Percentiles rank a stretch among this genome's conserved stretches.
phyloP scores from a whole-genome alignment of 2,888 invertebrate genomes.

The Saturnia pavonia region DNA sequence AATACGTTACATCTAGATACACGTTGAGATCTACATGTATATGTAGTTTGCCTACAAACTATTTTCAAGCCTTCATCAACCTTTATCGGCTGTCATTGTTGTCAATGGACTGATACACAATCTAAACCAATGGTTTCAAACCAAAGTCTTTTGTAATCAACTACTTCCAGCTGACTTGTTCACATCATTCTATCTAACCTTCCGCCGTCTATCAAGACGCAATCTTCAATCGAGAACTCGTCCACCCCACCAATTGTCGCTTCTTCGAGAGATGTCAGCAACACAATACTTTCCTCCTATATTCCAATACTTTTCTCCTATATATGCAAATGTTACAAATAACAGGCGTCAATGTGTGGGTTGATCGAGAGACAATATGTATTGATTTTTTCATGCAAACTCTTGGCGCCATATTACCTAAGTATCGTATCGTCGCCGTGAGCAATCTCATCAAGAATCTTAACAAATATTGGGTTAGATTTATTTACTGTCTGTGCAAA shows the following conservation, averaged over 20 bases:
- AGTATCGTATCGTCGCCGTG: constrained; percentile 2
- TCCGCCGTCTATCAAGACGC: background rate
- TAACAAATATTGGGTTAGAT: constrained; percentile 4
- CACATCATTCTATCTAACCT: background rate
- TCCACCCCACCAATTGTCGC: too few relatives aligned
- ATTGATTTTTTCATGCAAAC: constrained; percentile 2
- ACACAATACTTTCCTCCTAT: too few relatives aligned
- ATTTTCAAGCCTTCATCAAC: background rate
- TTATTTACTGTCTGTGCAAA: constrained; percentile 11
- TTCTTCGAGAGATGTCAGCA: too few relatives aligned
- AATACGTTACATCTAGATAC: constrained; percentile 9
- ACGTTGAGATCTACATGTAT: background rate
- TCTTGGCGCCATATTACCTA: constrained; percentile 12
- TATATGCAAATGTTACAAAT: background rate
- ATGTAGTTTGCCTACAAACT: background rate
- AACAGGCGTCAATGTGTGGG: background rate
- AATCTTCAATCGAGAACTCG: background rate
- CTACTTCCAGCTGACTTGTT: background rate
- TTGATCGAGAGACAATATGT: background rate
- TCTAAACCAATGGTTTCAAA: background rate
- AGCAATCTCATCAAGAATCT: constrained; percentile 7
- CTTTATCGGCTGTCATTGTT: background rate
- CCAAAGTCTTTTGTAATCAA: background rate
- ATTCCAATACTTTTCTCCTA: too few relatives aligned
- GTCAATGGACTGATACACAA: background rate